phyloP scores from a whole-genome alignment of 2,888 invertebrate species.

The Megaustenia siamemsis region DNA sequence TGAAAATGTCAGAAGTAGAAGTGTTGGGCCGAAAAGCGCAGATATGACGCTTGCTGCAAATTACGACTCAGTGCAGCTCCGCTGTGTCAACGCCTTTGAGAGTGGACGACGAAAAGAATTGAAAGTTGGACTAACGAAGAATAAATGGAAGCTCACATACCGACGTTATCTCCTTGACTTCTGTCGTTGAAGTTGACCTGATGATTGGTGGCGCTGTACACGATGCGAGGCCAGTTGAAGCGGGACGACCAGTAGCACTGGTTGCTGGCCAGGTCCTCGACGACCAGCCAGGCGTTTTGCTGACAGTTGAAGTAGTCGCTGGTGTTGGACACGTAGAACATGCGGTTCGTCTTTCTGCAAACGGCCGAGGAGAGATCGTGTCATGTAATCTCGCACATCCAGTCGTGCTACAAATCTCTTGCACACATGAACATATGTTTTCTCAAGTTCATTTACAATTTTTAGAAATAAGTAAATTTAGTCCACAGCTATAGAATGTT shows the following conservation, averaged over 20 bases:
- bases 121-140: too few species aligned
- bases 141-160: neutral
- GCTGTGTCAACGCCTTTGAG: neutral
- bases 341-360: neutral
- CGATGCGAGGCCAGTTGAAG: constrained; percentile 10
- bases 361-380: too few species aligned
- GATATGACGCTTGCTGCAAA: neutral
- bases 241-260: constrained; percentile 17
- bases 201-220: constrained; percentile 9
- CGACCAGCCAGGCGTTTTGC: constrained; percentile 4
- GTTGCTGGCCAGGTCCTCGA: neutral
- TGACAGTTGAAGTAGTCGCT: neutral
- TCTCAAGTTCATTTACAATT: too few species aligned
- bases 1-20: neutral
- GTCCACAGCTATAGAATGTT: too few species aligned
- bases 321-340: constrained; percentile 23
- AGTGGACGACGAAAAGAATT: neutral
- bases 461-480: too few species aligned
- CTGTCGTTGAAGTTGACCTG: constrained; percentile 23
- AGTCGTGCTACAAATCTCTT: too few species aligned
- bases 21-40: too few species aligned
- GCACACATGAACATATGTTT: too few species aligned
- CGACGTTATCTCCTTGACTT: neutral
- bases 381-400: too few species aligned
- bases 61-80: neutral